Percentiles rank a stretch among this genome's conserved stretches.
Evolutionary conservation across 2,888 invertebrate species (phyloP).

Genomic region (Portevinia maculata): DNA sequence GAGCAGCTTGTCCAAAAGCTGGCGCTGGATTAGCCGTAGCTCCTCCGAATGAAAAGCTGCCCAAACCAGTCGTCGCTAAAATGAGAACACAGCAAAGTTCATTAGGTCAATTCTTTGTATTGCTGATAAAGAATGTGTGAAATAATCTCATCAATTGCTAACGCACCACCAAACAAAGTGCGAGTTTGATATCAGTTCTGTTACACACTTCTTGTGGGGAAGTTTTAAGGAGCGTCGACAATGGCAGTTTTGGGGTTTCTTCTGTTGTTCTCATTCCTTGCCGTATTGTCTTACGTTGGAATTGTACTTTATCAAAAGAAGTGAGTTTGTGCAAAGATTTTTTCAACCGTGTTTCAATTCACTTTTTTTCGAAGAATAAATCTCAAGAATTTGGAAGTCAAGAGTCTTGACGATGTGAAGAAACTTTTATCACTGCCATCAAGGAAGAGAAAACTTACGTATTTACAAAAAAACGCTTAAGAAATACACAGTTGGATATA

Average conservation of each 20-base stretch:
- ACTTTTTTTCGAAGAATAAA: slow-evolving; percentile 74
- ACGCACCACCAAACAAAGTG: neutral
- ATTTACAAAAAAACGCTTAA: slow-evolving; percentile 77
- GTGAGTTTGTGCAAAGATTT: slow-evolving; percentile 65
- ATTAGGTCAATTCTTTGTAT: slow-evolving; percentile 40
- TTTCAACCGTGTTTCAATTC: neutral
- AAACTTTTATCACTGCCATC: slow-evolving; percentile 72
- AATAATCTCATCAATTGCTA: slow-evolving; percentile 11
- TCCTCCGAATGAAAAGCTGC: slow-evolving; percentile 80
- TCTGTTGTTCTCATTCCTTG: slow-evolving; percentile 56
- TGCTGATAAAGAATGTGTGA: slow-evolving; percentile 37
- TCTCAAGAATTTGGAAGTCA: slow-evolving; percentile 74
- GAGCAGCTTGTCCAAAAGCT: slow-evolving; percentile 76
- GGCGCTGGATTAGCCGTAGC: slow-evolving; percentile 76
- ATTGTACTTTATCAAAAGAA: slow-evolving; percentile 76
- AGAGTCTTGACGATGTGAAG: slow-evolving; percentile 75
- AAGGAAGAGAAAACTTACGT: slow-evolving; percentile 60
- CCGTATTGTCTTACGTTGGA: slow-evolving; percentile 70
- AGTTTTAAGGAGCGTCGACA: neutral
- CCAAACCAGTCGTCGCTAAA: slow-evolving; percentile 83
- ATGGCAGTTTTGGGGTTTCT: slow-evolving; percentile 59
- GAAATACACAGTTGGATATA: slow-evolving; percentile 51
- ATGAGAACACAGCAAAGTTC: slow-evolving; percentile 38
- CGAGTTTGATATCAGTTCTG: slow-evolving; percentile 27
- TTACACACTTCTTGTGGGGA: slow-evolving; percentile 17